Evolutionary conservation across 2,888 invertebrate genomes (phyloP).

Genomic region (Timema podura): DNA sequence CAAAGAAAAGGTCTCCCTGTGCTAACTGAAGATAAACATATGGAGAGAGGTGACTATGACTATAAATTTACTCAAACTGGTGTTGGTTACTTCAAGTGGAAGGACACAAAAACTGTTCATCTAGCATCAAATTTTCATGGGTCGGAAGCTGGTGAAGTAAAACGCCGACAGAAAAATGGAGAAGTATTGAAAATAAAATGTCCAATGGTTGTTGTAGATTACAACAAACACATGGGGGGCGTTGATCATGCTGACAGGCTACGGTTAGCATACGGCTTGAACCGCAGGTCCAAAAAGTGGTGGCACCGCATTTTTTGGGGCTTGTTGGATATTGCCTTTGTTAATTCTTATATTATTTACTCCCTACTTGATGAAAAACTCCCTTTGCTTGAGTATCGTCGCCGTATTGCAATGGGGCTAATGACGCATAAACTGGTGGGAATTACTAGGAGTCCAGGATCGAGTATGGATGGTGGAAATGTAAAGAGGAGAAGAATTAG

Average conservation of each 20-base stretch:
- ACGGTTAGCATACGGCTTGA: conserved; percentile 2
- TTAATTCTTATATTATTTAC: conserved; percentile 18
- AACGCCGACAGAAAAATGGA: conserved; percentile 19
- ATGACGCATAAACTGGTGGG: neutral
- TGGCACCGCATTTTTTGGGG: conserved; percentile 18
- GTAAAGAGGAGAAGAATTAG: too few relatives aligned
- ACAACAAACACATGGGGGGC: conserved; percentile 22
- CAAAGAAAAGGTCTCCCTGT: conserved; percentile 24
- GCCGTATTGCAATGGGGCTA: neutral
- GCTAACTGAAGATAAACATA: conserved; percentile 18
- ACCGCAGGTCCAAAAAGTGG: conserved; percentile 16
- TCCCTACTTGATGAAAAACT: conserved; percentile 7
- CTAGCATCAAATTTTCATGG: conserved; percentile 34
- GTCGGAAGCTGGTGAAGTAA: conserved; percentile 19
- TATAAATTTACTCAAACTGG: conserved; percentile 21
- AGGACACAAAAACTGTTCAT: conserved; percentile 30
- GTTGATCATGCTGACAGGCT: conserved; percentile 19
- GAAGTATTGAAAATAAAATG: conserved; percentile 10
- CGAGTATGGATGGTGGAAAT: too few relatives aligned
- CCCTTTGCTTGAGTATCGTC: conserved; percentile 12
- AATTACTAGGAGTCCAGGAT: too few relatives aligned
- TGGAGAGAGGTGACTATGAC: conserved; percentile 20
- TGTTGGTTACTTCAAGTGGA: conserved; percentile 30
- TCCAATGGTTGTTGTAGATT: neutral
- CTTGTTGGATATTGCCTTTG: conserved; percentile 20